Conservation (phyloP, 2,888 invertebrate genomes). For the Andrena camellia region DNA sequence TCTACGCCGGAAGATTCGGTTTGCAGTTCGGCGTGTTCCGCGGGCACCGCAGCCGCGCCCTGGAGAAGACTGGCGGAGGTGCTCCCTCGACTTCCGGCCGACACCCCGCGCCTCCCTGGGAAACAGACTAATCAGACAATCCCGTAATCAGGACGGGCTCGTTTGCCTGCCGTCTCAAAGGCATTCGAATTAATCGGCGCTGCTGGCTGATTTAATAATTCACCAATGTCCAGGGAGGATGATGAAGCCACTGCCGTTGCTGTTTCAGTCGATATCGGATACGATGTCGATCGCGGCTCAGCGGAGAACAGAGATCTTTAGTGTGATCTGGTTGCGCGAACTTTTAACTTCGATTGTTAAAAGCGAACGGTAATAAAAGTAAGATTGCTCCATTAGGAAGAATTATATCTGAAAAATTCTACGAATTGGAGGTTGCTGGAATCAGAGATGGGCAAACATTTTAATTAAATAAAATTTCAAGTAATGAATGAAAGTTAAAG, state of each 20-base stretch:
- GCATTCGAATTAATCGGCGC: constrained; percentile 34
- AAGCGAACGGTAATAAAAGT: too few species aligned
- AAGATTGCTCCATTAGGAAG: too few species aligned
- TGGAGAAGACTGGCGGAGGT: constrained; percentile 23
- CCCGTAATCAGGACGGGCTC: constrained; percentile 73
- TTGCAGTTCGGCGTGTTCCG: constrained; percentile 70
- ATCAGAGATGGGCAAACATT: too few species aligned
- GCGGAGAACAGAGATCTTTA: too few species aligned
- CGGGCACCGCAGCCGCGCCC: constrained; percentile 36
- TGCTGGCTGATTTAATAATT: constrained; percentile 41
- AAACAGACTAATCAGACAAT: constrained; percentile 73
- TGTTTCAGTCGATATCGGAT: not conserved
- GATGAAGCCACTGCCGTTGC: not conserved
- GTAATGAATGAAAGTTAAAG: too few species aligned
- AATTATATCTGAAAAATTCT: too few species aligned
- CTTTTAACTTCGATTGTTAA: too few species aligned
- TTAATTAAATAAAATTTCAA: too few species aligned
- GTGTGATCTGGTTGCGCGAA: too few species aligned
- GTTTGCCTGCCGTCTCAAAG: constrained; percentile 60
- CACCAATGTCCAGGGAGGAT: constrained; percentile 18
- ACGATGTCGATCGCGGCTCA: not conserved
- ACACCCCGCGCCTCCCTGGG: constrained; percentile 31
- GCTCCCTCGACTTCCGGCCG: constrained; percentile 40
- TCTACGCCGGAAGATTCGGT: constrained; percentile 77
- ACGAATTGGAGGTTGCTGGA: too few species aligned